Evolutionary conservation across 2,797 vertebrate genomes (phyloP).

Genomic region (Danio albolineatus): DNA sequence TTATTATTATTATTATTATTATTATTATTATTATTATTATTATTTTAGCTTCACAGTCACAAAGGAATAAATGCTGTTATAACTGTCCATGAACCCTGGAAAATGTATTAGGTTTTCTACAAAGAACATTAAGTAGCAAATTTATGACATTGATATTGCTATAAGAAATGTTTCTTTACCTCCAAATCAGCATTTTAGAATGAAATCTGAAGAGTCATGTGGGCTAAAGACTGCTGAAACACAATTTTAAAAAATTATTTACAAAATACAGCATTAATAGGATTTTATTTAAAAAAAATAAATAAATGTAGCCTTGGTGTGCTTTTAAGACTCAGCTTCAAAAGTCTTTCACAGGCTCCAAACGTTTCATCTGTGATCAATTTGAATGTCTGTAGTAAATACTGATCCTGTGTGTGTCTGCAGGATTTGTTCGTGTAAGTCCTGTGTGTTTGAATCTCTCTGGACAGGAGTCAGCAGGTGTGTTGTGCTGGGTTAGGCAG

Average conservation of each 20-base stretch:
- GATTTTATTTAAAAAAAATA: neutral
- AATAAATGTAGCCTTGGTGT: neutral
- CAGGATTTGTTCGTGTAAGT: neutral
- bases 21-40: no score
- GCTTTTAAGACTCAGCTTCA: neutral
- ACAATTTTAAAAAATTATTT: no score
- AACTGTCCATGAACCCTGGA: neutral
- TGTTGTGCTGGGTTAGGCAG: slow-evolving; percentile 19
- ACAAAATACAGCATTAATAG: no score
- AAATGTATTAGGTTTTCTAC: neutral
- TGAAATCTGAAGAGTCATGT: no score
- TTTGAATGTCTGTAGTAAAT: neutral
- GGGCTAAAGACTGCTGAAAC: no score
- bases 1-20: no score
- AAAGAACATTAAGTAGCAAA: neutral
- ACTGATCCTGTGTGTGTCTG: neutral
- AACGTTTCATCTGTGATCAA: no score
- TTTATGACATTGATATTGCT: neutral
- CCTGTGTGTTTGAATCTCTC: slow-evolving; percentile 6
- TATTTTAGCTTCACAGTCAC: no score
- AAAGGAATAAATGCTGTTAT: neutral
- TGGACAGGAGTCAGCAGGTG: slow-evolving; percentile 4
- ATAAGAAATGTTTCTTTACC: neutral
- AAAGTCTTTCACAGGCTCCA: no score
- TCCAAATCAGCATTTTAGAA: neutral